Percentiles rank a stretch among this genome's conserved stretches.
phyloP scores from a whole-genome alignment of 1,140 invertebrate species.

The Brachionus manjavacas region DNA sequence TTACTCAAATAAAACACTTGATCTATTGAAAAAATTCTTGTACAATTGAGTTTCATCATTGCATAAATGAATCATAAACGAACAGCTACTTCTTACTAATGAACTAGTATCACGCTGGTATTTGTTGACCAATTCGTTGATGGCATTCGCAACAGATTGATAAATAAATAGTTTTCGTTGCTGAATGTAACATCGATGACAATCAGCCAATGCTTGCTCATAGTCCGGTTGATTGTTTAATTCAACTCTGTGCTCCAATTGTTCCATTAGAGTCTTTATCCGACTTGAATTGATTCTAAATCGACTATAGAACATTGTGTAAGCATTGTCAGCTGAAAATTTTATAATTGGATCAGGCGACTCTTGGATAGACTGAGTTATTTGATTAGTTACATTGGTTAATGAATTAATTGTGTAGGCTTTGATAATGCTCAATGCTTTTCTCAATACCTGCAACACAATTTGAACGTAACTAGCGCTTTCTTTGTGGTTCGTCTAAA shows the following conservation, averaged over 20 bases:
- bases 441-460: slow-evolving; percentile 68
- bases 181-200: slow-evolving; percentile 76
- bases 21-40: slow-evolving; percentile 75
- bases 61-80: slow-evolving; percentile 81
- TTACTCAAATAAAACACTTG: slow-evolving; percentile 66
- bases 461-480: slow-evolving; percentile 63
- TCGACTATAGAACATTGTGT: slow-evolving; percentile 86
- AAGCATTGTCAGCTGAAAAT: slow-evolving; percentile 66
- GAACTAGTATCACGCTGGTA: slow-evolving; percentile 79
- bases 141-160: slow-evolving; percentile 60
- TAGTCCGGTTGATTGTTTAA: slow-evolving; percentile 58
- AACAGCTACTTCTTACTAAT: slow-evolving; percentile 76
- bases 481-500: slow-evolving; percentile 51
- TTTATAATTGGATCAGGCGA: neutral
- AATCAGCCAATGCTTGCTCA: slow-evolving; percentile 69
- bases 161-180: slow-evolving; percentile 70
- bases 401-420: slow-evolving; percentile 70
- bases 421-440: slow-evolving; percentile 72
- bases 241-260: slow-evolving; percentile 68
- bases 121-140: slow-evolving; percentile 66
- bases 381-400: slow-evolving; percentile 53
- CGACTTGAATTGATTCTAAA: slow-evolving; percentile 81
- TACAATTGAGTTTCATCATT: slow-evolving; percentile 85
- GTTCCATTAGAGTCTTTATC: slow-evolving; percentile 71
- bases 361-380: slow-evolving; percentile 35